Evolutionary conservation across 2,888 invertebrate species (phyloP), one percentile per base, ranked within the genome.

Genomic region (Periphyllus acericola): DNA sequence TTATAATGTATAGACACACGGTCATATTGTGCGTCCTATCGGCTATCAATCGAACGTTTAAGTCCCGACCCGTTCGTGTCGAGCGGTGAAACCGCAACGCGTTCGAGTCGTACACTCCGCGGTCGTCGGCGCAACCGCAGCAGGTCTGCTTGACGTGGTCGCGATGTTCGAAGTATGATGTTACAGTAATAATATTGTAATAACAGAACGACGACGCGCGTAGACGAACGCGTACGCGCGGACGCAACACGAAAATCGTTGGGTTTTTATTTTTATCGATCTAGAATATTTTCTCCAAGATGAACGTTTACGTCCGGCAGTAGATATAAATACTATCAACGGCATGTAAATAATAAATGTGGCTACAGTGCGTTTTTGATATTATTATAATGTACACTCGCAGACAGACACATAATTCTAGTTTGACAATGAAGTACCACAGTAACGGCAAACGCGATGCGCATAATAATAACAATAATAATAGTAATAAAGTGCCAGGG

Each of bases 41-140:
- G 25, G 60, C 21, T 6, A 36, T 34, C 78, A 21, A 55, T 78
- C 78, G 78, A 55, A 78, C 52, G 52, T 78, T 55, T 55, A 78
- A 78, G 29, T 71, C 71, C 11, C 36, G 60, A 79, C 79, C 79
- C 60, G 79, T 79, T 60, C n/a, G n/a, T 79, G 25, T 79, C 60
- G 36, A 71, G 32, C 68, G 29, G 29, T 14, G 32, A 79, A 36
- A 79, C 60, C 55, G 55, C 34, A 79, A 55, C 78, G 78, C 79
- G 36, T 79, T 60, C 60, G 79, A 79, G 60, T 17, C 17, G n/a
- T n/a, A n/a, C 79, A 79, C 79, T n/a, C 60, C 19, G 79, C 11
- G 14, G 79, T 55, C 55, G 34, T 79, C 55, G 79, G 9, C 17
- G 34, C 60, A 36, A 17, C 79, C 11, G n/a, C 34, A 36, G 68